Percentiles rank a stretch among this genome's conserved stretches.
Conservation (phyloP, 1,140 invertebrate species). For the Limonius californicus region DNA sequence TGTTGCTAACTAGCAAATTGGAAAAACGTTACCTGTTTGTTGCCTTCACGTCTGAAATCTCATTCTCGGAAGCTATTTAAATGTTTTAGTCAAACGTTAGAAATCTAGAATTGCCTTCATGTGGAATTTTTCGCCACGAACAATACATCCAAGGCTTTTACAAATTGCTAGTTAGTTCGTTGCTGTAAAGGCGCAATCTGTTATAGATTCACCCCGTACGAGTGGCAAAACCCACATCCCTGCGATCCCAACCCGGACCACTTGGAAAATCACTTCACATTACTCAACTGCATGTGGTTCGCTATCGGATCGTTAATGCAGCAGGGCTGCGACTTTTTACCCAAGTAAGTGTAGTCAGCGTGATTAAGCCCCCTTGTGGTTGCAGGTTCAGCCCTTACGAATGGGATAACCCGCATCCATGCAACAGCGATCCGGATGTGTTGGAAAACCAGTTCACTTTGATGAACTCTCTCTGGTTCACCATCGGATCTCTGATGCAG, state of each 20-base stretch:
- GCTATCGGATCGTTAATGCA: conserved; percentile 92
- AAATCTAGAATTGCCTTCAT: too few species aligned
- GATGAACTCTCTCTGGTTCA: conserved; percentile 85
- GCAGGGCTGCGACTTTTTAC: conserved; percentile 86
- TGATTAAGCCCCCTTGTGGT: conserved; percentile 29
- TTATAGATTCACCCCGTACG: conserved; percentile 83
- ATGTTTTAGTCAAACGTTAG: too few species aligned
- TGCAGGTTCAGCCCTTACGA: conserved; percentile 84
- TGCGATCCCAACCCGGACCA: conserved; percentile 73
- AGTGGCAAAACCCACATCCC: conserved; percentile 87
- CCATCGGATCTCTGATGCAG: conserved; percentile 86
- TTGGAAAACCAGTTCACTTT: conserved; percentile 86
- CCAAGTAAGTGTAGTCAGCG: conserved; percentile 66
- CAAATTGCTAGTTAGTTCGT: too few species aligned
- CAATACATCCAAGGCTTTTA: too few species aligned
- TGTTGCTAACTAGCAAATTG: too few species aligned
- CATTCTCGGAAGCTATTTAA: too few species aligned
- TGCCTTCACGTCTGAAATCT: too few species aligned
- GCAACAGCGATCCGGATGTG: conserved; percentile 71
- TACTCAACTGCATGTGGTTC: conserved; percentile 94
- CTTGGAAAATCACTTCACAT: conserved; percentile 85
- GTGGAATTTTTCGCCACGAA: too few species aligned
- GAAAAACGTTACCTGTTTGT: too few species aligned
- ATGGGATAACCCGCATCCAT: conserved; percentile 82
- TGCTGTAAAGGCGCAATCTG: background rate